Conservation (phyloP, 2,113 vertebrate genomes). For the Cyanoderma ruficeps region DNA sequence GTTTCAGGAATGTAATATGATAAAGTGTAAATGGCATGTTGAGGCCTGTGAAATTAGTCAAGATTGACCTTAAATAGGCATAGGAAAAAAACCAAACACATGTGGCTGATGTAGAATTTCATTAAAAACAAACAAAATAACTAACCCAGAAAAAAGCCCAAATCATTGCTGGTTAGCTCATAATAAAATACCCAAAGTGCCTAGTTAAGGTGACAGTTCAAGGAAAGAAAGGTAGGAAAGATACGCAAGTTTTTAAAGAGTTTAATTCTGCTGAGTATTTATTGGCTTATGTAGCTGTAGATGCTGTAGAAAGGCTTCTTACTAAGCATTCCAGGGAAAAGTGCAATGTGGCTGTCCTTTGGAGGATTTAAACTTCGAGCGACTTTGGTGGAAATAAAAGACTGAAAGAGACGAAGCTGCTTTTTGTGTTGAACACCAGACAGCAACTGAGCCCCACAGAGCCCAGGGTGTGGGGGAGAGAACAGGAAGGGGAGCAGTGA, state of each 20-base stretch:
- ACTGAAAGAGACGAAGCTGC: neutral
- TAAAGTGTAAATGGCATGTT: neutral
- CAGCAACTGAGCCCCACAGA: rapidly evolving
- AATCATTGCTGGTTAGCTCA: neutral
- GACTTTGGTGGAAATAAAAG: neutral
- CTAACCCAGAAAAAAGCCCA: neutral
- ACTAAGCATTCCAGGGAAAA: neutral
- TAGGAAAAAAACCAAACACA: neutral
- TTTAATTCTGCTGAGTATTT: neutral
- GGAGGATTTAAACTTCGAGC: neutral
- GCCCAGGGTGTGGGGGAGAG: rapidly evolving
- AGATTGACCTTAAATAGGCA: neutral
- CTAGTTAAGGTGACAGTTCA: neutral
- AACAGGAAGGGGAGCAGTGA: neutral
- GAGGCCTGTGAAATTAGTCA: neutral
- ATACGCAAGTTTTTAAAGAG: neutral
- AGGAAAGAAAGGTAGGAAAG: neutral
- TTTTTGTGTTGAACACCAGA: neutral
- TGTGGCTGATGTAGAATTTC: neutral
- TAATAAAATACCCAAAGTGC: neutral
- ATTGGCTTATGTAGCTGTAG: neutral
- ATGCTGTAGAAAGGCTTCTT: neutral
- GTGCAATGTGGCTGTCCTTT: neutral
- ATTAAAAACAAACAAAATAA: neutral
- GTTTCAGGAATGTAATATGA: neutral